These are phyloP conservation scores for Rhinichthys osculus DNA, from an alignment of 2,797 vertebrate species.

Conservation along the genomic window DNA sequence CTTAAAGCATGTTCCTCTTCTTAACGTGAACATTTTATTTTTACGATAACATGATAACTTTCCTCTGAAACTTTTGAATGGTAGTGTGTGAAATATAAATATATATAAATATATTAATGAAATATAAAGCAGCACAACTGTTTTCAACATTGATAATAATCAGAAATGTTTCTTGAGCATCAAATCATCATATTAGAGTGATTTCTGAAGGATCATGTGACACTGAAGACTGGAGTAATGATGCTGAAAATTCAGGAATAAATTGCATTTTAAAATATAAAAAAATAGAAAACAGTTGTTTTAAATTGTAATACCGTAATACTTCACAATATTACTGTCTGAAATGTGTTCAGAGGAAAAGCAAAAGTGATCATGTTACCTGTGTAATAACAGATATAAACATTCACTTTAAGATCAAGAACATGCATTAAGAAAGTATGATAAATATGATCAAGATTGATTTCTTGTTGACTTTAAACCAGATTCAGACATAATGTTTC, in stretches of 20 bases:
- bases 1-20: neutral
- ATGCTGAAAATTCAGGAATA: neutral
- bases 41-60: neutral
- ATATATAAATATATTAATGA: no score
- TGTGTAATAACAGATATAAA: neutral
- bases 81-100: neutral
- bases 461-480: neutral
- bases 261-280: neutral
- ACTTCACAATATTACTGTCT: neutral
- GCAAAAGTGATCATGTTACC: no score
- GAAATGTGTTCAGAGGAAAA: neutral
- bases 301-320: neutral
- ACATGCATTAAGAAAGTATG: neutral
- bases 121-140: no score
- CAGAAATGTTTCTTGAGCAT: neutral
- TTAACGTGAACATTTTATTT: neutral
- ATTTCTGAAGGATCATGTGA: neutral
- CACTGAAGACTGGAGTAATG: neutral
- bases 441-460: neutral
- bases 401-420: neutral
- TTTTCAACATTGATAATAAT: neutral
- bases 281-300: neutral
- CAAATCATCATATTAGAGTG: neutral
- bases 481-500: conserved; percentile 3
- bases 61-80: neutral